Conservation (phyloP, 2,797 vertebrate genomes). For the Sebastes aleutianus region DNA sequence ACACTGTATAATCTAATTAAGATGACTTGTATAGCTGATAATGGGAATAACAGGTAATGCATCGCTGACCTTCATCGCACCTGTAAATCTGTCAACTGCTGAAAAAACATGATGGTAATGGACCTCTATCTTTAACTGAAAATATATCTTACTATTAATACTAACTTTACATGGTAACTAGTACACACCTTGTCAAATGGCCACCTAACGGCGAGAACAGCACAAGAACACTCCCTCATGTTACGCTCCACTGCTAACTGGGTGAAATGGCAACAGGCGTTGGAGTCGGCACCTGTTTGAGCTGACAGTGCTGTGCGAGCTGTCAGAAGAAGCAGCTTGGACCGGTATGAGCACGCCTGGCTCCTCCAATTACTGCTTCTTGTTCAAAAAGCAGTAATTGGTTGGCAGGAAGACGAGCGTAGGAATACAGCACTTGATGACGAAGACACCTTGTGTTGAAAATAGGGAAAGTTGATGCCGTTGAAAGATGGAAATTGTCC, state of each 20-base stretch:
- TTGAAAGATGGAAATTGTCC: constrained; percentile 8
- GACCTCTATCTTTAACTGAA: neutral
- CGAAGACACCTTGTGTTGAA: constrained; percentile 1
- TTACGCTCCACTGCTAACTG: neutral
- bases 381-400: constrained; percentile 43
- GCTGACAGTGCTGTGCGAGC: constrained; percentile 1
- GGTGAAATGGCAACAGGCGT: neutral
- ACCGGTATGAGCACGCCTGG: neutral
- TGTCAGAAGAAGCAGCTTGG: constrained; percentile 11
- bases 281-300: constrained; percentile 6
- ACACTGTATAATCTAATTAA: neutral
- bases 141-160: neutral
- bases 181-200: neutral
- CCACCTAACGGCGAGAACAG: neutral
- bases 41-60: neutral
- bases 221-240: neutral
- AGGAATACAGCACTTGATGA: neutral
- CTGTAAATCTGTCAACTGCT: neutral
- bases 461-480: neutral
- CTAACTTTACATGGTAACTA: neutral
- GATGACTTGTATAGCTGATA: neutral
- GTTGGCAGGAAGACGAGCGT: neutral
- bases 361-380: constrained; percentile 25
- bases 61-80: neutral
- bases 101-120: neutral